These are phyloP conservation scores for mouse (Mus musculus) DNA, from an alignment of 2,113 vertebrate species.

Conservation along the genomic window GRCm39 chrX:52065501-52066000, in stretches of 20 bases:
- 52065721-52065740: neutral
- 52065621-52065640: neutral
- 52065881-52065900: neutral
- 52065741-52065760: conserved; percentile 5
- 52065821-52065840: neutral
- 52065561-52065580: neutral
- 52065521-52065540: neutral
- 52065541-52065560: neutral
- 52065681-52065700: neutral
- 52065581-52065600: conserved; percentile 6
- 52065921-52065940: neutral
- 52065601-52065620: conserved; percentile 33
- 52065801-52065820: neutral
- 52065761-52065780: neutral
- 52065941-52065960: neutral
- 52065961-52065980: neutral
- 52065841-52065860: neutral
- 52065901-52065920: neutral
- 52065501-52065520: neutral
- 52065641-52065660: neutral
- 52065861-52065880: neutral
- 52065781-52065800: neutral
- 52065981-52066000: conserved; percentile 29
- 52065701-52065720: conserved; percentile 35
- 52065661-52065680: conserved; percentile 9